phyloP scores from a whole-genome alignment of 2,888 invertebrate genomes.

The Choreutis nemorana region DNA sequence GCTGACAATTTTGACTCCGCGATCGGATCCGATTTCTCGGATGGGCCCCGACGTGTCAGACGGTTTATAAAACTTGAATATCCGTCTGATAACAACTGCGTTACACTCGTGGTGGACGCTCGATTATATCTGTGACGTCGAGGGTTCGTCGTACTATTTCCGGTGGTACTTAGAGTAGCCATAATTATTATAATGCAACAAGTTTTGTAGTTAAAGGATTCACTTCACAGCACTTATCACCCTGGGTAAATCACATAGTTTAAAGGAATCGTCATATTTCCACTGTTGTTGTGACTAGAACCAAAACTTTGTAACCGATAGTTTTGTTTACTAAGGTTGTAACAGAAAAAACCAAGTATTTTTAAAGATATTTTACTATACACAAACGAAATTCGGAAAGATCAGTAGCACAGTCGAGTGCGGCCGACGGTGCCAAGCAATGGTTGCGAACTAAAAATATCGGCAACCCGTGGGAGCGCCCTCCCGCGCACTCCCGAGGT shows the following conservation, averaged over 20 bases:
- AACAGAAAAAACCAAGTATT: too few species aligned
- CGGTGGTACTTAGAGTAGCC: conserved; percentile 44
- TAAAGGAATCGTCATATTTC: conserved; percentile 40
- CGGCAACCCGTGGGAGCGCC: conserved; percentile 67
- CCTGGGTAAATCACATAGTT: conserved; percentile 45
- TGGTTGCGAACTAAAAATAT: conserved; percentile 74
- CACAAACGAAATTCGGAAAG: conserved; percentile 58
- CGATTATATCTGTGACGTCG: conserved; percentile 78
- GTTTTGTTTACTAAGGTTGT: too few species aligned
- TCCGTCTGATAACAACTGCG: conserved; percentile 86
- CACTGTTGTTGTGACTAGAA: too few species aligned
- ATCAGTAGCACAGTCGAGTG: conserved; percentile 58
- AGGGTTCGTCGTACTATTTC: conserved; percentile 50
- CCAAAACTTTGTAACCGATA: neutral
- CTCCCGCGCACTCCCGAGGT: conserved; percentile 60
- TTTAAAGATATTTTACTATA: too few species aligned
- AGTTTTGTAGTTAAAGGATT: conserved; percentile 13
- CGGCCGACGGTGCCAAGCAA: conserved; percentile 71
- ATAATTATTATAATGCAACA: conserved; percentile 21
- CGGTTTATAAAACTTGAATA: conserved; percentile 86
- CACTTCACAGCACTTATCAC: conserved; percentile 28
- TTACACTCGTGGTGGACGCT: conserved; percentile 81
- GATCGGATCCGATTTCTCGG: conserved; percentile 68
- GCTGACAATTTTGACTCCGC: conserved; percentile 36
- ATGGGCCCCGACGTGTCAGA: conserved; percentile 80